These are phyloP conservation scores for Ptychobarbus kaznakovi DNA, from an alignment of 2,797 vertebrate genomes.

Conservation along the genomic window DNA sequence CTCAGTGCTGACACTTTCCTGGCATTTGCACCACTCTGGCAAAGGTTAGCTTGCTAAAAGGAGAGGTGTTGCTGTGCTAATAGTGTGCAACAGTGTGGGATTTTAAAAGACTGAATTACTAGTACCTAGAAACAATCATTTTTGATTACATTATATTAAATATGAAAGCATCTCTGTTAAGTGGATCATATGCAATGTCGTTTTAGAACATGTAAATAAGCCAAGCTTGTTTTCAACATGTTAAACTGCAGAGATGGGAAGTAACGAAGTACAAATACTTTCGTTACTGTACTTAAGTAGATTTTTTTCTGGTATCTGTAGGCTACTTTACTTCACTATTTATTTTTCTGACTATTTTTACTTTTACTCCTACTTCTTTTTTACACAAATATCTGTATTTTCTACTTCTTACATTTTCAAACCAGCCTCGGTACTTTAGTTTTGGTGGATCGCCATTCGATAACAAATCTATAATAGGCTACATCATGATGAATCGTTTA, in stretches of 20 bases:
- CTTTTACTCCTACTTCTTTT: too few species aligned
- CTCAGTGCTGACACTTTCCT: conserved; percentile 20
- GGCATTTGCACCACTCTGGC: conserved; percentile 10
- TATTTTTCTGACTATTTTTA: too few species aligned
- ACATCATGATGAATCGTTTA: too few species aligned
- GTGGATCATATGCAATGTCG: neutral
- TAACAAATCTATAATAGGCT: too few species aligned
- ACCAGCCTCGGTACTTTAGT: too few species aligned
- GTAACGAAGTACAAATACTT: too few species aligned
- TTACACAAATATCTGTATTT: too few species aligned
- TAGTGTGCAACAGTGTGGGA: neutral
- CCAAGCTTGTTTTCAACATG: conserved; percentile 8
- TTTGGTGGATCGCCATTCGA: too few species aligned
- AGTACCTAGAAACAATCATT: neutral
- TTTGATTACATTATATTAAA: conserved; percentile 5
- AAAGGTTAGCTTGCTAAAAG: neutral
- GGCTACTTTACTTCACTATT: too few species aligned
- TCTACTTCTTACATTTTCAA: too few species aligned
- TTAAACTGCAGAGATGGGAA: neutral
- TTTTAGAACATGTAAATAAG: neutral
- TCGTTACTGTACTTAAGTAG: too few species aligned
- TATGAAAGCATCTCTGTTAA: neutral
- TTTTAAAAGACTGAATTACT: neutral
- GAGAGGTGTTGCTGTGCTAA: neutral
- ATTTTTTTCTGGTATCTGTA: too few species aligned